Evolutionary conservation across 2,888 invertebrate species (phyloP).

Genomic region (Dolichopus griseipennis): DNA sequence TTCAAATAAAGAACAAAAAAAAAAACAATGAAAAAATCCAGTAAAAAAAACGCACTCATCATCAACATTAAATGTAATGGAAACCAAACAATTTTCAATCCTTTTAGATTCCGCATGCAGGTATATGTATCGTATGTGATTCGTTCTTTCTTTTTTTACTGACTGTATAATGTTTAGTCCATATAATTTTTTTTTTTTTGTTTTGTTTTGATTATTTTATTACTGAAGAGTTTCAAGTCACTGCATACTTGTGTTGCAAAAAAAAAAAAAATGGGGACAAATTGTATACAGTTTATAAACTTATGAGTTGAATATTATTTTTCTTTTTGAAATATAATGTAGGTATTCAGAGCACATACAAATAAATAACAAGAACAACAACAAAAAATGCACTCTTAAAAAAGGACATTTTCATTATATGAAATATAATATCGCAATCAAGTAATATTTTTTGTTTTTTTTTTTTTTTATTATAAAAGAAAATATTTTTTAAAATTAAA

Average conservation of each 20-base stretch:
- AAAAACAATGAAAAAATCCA: not conserved
- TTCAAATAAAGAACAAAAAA: not conserved
- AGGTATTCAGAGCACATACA: not conserved
- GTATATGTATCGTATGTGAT: no score
- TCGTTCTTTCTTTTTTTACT: no score
- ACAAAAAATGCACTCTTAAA: not conserved
- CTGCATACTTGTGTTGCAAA: not conserved
- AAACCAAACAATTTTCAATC: not conserved
- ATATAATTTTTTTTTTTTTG: no score
- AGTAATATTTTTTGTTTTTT: not conserved
- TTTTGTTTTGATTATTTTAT: not conserved
- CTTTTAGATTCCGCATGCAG: not conserved
- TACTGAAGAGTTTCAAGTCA: not conserved
- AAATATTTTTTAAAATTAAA: no score
- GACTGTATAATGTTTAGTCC: no score
- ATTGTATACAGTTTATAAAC: not conserved
- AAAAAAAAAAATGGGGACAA: slow-evolving; percentile 6
- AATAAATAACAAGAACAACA: not conserved
- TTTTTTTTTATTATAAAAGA: no score
- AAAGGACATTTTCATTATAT: not conserved
- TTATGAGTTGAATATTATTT: not conserved
- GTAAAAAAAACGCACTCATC: not conserved
- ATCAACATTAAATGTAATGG: not conserved
- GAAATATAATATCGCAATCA: not conserved
- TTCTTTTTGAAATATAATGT: not conserved